These are phyloP conservation scores for Gobiocypris rarus DNA, from an alignment of 2,113 vertebrate genomes.

Conservation along the genomic window DNA sequence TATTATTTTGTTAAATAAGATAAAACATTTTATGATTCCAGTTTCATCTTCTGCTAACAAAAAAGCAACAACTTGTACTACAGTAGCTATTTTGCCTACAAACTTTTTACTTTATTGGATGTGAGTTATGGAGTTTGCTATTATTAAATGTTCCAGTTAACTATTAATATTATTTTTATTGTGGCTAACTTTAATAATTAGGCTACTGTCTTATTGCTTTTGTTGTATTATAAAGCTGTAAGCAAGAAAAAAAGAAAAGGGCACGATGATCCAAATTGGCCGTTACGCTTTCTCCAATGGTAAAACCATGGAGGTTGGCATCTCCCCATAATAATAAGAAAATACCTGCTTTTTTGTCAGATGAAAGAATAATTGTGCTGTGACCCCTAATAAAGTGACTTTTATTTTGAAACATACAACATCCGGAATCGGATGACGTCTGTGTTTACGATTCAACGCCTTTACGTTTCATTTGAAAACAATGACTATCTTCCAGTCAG, in stretches of 20 bases:
- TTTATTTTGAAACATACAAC: background rate
- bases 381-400: background rate
- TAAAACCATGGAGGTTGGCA: background rate
- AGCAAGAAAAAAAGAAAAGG: background rate
- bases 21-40: no score
- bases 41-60: no score
- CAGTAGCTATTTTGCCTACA: no score
- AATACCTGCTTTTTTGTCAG: no score
- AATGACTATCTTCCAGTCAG: background rate
- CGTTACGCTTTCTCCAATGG: no score
- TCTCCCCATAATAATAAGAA: background rate
- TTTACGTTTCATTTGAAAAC: background rate
- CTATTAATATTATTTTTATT: background rate
- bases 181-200: background rate
- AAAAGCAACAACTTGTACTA: no score
- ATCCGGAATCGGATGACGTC: constrained; percentile 1
- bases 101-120: no score
- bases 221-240: background rate
- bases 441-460: background rate
- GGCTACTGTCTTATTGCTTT: no score
- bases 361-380: background rate
- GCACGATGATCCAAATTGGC: background rate
- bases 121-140: background rate
- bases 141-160: background rate
- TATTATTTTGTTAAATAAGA: no score